Conservation (phyloP, 2,113 vertebrate species). For the Sitta europaea region DNA sequence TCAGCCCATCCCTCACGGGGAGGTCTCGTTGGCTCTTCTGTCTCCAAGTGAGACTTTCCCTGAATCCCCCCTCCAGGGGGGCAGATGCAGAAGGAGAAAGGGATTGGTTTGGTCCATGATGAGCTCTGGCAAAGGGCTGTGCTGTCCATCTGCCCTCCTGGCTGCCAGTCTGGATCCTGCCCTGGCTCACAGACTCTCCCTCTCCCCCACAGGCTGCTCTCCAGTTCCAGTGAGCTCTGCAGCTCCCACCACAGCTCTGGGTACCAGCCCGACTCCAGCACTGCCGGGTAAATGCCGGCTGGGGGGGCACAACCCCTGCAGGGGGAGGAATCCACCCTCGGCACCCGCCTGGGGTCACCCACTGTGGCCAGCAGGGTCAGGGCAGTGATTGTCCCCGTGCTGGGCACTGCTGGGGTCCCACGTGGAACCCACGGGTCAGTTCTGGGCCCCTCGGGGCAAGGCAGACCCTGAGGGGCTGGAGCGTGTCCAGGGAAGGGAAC, state of each 20-base stretch:
- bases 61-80: background rate
- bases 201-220: constrained; percentile 1
- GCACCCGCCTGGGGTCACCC: background rate
- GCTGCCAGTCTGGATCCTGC: background rate
- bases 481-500: rapidly evolving
- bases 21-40: background rate
- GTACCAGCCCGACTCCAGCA: constrained; percentile 27
- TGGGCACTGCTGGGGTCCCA: background rate
- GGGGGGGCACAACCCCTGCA: too few relatives aligned
- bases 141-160: background rate
- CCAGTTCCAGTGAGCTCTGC: background rate
- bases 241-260: background rate
- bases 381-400: background rate
- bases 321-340: background rate
- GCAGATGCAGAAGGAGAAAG: background rate
- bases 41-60: background rate
- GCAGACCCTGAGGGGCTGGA: background rate
- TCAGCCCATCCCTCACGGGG: rapidly evolving
- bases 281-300: constrained; percentile 9
- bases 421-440: background rate
- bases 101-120: background rate
- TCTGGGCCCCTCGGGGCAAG: background rate
- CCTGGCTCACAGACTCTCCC: background rate
- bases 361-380: background rate
- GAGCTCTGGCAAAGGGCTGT: background rate